These are phyloP conservation scores for Drosophila pseudoananassae DNA, from an alignment of 1,140 invertebrate genomes.

Conservation along the genomic window DNA sequence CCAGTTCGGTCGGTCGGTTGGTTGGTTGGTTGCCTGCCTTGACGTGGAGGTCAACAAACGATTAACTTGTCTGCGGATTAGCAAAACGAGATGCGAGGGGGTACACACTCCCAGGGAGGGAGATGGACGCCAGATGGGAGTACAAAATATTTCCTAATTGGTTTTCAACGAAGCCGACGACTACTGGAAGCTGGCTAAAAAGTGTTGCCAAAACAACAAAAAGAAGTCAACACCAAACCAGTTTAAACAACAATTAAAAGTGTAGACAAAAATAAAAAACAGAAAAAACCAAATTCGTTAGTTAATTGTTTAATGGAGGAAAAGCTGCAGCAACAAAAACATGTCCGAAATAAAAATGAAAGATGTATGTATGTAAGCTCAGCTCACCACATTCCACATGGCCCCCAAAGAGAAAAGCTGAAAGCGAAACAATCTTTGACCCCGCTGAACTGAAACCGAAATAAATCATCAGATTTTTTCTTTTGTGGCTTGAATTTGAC, in stretches of 20 bases:
- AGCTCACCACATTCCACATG: constrained; percentile 30
- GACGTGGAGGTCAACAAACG: constrained; percentile 73
- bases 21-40: constrained; percentile 9
- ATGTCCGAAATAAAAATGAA: constrained; percentile 27
- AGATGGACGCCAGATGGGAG: constrained; percentile 34
- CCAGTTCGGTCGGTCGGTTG: not conserved
- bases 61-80: constrained; percentile 81
- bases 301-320: constrained; percentile 47
- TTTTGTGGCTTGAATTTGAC: constrained; percentile 8
- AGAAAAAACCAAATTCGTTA: constrained; percentile 12
- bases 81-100: constrained; percentile 12
- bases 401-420: constrained; percentile 33
- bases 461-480: constrained; percentile 71
- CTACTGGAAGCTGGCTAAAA: constrained; percentile 35
- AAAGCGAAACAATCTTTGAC: constrained; percentile 55
- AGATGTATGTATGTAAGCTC: not conserved
- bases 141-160: constrained; percentile 52
- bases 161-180: constrained; percentile 39
- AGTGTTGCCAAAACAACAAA: constrained; percentile 28
- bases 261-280: constrained; percentile 21
- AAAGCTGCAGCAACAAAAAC: constrained; percentile 13
- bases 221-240: constrained; percentile 18
- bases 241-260: constrained; percentile 54
- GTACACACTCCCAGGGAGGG: constrained; percentile 16
- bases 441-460: constrained; percentile 38